Percentiles rank a stretch among this genome's conserved stretches.
phyloP scores from a whole-genome alignment of 2,797 vertebrate genomes.

The Carcharodon carcharias region DNA sequence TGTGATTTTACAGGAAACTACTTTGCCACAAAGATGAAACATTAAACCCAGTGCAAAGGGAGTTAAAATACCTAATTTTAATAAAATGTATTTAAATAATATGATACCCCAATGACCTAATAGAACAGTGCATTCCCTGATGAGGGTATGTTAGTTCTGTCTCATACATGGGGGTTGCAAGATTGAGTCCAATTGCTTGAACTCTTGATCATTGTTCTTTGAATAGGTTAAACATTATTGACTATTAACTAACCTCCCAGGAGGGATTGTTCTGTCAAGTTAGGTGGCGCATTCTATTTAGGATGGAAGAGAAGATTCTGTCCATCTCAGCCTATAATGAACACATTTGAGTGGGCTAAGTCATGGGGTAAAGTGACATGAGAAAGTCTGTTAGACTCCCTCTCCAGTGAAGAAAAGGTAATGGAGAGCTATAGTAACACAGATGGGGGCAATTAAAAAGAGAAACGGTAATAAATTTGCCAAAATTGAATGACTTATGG shows the following conservation, averaged over 20 bases:
- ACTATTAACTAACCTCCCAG: conserved; percentile 16
- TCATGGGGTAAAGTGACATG: neutral
- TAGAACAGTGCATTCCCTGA: neutral
- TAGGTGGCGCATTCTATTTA: neutral
- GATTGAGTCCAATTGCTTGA: conserved; percentile 6
- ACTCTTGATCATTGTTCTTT: neutral
- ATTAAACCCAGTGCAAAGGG: conserved; percentile 27
- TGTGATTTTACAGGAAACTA: conserved; percentile 26
- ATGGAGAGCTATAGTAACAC: neutral
- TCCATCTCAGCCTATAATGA: neutral
- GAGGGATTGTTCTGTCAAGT: neutral
- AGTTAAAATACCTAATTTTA: neutral
- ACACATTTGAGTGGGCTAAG: neutral
- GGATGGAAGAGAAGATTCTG: neutral
- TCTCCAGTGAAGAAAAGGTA: neutral
- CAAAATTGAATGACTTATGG: neutral
- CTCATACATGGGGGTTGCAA: neutral
- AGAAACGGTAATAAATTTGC: neutral
- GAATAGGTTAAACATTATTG: conserved; percentile 25
- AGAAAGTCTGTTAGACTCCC: neutral
- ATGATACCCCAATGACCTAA: neutral
- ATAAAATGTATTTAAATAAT: conserved; percentile 27
- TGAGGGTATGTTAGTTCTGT: neutral
- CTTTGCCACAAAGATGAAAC: conserved; percentile 12
- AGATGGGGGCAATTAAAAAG: neutral